Conservation (phyloP, 2,113 vertebrate genomes). For the Peromyscus leucopus region DNA sequence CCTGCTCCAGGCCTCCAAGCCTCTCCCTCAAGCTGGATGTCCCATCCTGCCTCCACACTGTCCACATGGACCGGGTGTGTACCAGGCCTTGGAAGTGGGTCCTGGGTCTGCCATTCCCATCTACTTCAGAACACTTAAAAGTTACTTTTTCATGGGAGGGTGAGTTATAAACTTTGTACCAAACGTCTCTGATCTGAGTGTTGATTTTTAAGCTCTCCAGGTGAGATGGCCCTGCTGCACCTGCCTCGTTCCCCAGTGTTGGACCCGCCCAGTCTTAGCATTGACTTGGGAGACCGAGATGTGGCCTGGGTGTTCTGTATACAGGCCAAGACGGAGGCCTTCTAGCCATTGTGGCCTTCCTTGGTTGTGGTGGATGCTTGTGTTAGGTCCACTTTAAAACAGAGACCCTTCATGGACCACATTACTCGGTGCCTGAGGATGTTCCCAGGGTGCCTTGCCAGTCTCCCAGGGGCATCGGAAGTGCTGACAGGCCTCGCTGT, state of each 20-base stretch:
- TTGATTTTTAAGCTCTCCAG: background rate
- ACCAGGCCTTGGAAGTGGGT: background rate
- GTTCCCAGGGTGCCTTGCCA: background rate
- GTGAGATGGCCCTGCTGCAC: no score
- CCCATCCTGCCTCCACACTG: background rate
- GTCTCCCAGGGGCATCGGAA: background rate
- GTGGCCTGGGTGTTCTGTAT: background rate
- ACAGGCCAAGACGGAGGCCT: background rate
- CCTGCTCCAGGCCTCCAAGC: background rate
- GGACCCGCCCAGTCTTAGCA: background rate
- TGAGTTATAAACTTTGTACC: slow-evolving; percentile 16
- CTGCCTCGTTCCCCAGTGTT: background rate
- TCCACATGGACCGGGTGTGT: background rate
- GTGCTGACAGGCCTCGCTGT: no score
- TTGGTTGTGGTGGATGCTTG: background rate
- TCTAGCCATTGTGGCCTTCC: background rate
- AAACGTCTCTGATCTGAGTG: background rate
- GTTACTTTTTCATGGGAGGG: background rate
- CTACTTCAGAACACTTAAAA: background rate
- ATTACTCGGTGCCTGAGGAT: no score
- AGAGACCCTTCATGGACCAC: background rate
- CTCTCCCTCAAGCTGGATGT: background rate
- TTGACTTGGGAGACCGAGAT: background rate
- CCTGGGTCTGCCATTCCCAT: background rate
- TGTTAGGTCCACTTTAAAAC: background rate